Percentiles rank a stretch among this genome's conserved stretches.
Conservation (phyloP, 2,113 vertebrate species). For the Elephantulus edwardii region DNA sequence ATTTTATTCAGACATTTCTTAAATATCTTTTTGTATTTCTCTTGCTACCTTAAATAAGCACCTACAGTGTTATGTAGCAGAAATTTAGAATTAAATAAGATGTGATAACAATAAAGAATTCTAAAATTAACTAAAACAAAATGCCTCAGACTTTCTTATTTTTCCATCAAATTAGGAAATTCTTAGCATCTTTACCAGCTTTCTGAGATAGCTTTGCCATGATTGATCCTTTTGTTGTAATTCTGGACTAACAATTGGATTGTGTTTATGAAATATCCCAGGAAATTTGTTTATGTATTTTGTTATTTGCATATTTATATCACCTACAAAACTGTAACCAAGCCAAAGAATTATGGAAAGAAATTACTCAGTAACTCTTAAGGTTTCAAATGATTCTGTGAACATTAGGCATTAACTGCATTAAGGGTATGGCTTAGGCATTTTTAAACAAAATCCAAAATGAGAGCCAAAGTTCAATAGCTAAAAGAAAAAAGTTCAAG, state of each 20-base stretch:
- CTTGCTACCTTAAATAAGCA: neutral
- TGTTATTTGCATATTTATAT: neutral
- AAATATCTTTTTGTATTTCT: neutral
- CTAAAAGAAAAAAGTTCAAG: no score
- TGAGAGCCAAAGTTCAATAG: no score
- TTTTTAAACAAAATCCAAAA: no score
- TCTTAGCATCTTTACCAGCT: neutral
- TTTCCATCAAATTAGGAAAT: constrained; percentile 26
- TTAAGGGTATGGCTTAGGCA: no score
- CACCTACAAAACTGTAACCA: neutral
- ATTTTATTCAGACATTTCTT: neutral
- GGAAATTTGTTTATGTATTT: neutral
- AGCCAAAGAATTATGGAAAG: neutral
- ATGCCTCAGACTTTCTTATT: neutral
- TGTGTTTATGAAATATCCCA: neutral
- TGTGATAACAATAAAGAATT: neutral
- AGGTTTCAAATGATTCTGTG: no score
- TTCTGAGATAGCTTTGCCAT: neutral
- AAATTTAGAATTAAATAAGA: neutral
- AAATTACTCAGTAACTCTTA: constrained; percentile 21
- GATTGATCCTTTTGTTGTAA: neutral
- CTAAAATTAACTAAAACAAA: neutral
- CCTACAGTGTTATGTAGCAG: no score
- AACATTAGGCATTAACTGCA: no score
- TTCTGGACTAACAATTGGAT: neutral